Evolutionary conservation across 1,140 invertebrate species (phyloP).

Genomic region (Xylocopa sonorina): DNA sequence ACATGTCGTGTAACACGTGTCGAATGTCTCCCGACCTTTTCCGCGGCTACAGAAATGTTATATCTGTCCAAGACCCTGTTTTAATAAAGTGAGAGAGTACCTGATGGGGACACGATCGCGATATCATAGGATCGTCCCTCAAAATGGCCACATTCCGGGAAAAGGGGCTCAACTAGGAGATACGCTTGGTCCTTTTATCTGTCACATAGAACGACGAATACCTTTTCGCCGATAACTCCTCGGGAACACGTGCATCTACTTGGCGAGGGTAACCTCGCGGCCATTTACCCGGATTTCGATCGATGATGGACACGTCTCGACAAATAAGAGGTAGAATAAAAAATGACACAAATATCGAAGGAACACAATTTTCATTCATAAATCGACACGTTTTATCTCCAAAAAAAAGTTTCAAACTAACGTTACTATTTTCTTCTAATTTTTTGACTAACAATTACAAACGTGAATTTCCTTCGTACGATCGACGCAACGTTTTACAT

Average conservation of each 20-base stretch:
- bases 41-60: neutral
- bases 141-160: neutral
- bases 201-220: conserved; percentile 1
- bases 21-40: neutral
- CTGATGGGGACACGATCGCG: neutral
- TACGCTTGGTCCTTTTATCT: neutral
- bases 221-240: neutral
- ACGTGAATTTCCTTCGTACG: neutral
- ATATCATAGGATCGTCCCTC: conserved; percentile 6
- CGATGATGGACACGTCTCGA: neutral
- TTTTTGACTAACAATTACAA: too few relatives aligned
- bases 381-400: too few relatives aligned
- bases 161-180: conserved; percentile 1
- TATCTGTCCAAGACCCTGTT: neutral
- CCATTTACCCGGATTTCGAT: neutral
- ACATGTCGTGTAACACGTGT: too few relatives aligned
- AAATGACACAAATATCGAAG: too few relatives aligned
- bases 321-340: too few relatives aligned
- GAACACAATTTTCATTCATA: too few relatives aligned
- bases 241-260: neutral
- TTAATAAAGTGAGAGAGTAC: conserved; percentile 12
- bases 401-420: too few relatives aligned
- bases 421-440: too few relatives aligned
- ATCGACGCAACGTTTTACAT: too few relatives aligned
- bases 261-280: neutral